A percentile compares a stretch with the other conserved stretches of the same genome.
phyloP scores from a whole-genome alignment of 1,140 invertebrate genomes.

The Macrosteles quadrilineatus region DNA sequence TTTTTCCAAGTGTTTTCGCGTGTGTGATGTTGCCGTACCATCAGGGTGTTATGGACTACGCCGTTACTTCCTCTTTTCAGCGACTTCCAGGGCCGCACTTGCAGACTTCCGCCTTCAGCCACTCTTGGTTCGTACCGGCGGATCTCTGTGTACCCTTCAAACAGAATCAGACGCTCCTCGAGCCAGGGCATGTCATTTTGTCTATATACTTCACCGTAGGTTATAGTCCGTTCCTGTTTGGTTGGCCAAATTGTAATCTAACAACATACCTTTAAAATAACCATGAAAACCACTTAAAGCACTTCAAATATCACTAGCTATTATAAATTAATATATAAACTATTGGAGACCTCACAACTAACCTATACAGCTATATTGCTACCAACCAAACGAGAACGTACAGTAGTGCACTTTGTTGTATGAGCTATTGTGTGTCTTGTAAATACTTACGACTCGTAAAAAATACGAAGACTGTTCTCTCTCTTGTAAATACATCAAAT shows the following conservation, averaged over 20 bases:
- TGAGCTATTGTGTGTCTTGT: no score
- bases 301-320: no score
- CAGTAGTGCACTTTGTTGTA: no score
- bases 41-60: conserved; percentile 86
- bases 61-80: conserved; percentile 68
- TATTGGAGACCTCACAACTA: no score
- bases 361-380: no score
- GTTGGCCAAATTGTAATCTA: background rate
- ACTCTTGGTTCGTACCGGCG: conserved; percentile 91
- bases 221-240: background rate
- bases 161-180: conserved; percentile 77
- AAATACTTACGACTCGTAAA: no score
- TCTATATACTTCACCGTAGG: conserved; percentile 51
- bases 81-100: conserved; percentile 61
- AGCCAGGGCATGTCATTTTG: conserved; percentile 85
- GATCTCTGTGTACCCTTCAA: conserved; percentile 84
- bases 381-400: no score
- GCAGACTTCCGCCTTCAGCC: conserved; percentile 67
- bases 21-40: conserved; percentile 79
- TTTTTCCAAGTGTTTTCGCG: background rate
- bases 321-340: no score
- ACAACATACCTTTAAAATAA: background rate
- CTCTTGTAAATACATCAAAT: no score
- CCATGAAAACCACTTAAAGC: no score
- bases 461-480: no score